A percentile compares a stretch with the other conserved stretches of the same genome.
These are phyloP conservation scores for Tetheella fluctuosa DNA, from an alignment of 2,888 invertebrate species.

Conservation along the genomic window DNA sequence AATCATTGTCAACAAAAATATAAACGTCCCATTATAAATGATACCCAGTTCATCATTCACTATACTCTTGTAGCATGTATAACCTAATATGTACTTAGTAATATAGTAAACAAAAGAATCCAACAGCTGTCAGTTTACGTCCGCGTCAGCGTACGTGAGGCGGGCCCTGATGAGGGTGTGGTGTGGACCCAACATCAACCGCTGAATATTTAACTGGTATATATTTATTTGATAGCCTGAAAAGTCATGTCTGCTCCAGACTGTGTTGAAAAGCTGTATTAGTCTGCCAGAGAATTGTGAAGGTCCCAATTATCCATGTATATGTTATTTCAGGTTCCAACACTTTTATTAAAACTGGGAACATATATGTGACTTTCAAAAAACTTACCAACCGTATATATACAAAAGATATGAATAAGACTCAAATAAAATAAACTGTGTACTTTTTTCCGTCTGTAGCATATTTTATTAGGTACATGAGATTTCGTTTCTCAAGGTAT, in stretches of 20 bases:
- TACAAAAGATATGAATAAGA: background rate
- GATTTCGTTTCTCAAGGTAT: background rate
- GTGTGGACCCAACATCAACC: background rate
- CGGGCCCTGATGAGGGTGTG: background rate
- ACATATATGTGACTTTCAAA: no score
- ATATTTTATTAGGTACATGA: background rate
- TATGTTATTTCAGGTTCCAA: no score
- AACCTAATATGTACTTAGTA: background rate
- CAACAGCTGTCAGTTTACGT: background rate
- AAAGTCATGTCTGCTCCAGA: background rate
- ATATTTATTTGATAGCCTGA: constrained; percentile 5
- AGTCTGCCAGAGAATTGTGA: background rate
- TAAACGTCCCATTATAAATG: no score
- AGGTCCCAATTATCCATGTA: no score
- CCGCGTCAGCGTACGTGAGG: background rate
- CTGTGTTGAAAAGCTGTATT: background rate
- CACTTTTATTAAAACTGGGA: no score
- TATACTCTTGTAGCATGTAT: background rate
- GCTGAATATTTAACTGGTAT: background rate
- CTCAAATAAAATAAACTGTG: no score
- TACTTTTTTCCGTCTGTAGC: background rate
- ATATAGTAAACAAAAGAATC: background rate
- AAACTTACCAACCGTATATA: background rate
- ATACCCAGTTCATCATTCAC: background rate
- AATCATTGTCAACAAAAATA: no score